Base-by-base conservation (phyloP, 2,113 vertebrate genomes). In the Podiceps cristatus region DNA sequence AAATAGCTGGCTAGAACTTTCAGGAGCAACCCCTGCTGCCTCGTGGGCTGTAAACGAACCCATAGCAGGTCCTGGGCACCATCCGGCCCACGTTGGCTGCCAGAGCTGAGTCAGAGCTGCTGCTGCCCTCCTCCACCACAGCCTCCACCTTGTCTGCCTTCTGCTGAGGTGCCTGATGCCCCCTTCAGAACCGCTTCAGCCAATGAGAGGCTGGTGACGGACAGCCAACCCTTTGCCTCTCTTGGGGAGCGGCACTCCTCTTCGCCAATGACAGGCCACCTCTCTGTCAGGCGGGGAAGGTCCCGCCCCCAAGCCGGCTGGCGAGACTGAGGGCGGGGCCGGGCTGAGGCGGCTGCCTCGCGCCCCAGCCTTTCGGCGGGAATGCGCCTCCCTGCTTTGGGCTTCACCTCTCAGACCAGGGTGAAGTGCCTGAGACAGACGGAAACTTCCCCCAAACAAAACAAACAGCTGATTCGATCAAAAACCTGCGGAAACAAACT, bases 301-400 rank as follows among this genome's bases (percentile, higher is more conserved):
- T 29, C 37, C 72, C 2, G 0, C 62, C 47, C 52, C 58, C 5
- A 6, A 24, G 42, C 18, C 3, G 2, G 1, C 11, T 1, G 50
- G 9, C 7, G 1, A 1, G n/a, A 16, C 15, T 0, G 3, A 9
- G 9, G 14, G 9, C 6, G 1, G 1, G n/a, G 18, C 15, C 0
- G 3, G 7, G 13, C 7, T 6, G 22, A 20, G 42, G 60, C 1
- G 1, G 59, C 22, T 10, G 31, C 27, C 31, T 68, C 19, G 2
- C 4, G 2, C 68, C 29, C 10, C 58, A 2, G 53, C 14, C 13
- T 16, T 18, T 20, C 0, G 53, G 22, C 1, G 4, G 62, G 73
- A 80, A 29, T 0, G 2, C 0, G 0, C 10, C 13, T 9, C 20
- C 9, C 27, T 24, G 20, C 33, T 13, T 5, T 9, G 4, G 8